Percentiles rank a stretch among this genome's conserved stretches.
phyloP scores from a whole-genome alignment of 1,140 invertebrate genomes.

The Nephila pilipes region DNA sequence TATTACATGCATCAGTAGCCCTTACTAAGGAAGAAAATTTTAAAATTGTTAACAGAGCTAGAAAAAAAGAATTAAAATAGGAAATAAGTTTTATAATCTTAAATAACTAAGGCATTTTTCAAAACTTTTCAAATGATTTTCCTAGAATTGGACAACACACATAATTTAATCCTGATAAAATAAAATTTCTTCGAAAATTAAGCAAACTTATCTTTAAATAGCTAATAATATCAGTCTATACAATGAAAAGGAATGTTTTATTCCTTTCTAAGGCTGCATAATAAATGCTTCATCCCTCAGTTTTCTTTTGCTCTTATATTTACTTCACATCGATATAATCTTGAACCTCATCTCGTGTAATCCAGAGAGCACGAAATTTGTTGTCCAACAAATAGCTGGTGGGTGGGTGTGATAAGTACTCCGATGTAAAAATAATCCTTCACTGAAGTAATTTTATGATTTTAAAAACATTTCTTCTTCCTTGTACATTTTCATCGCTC shows the following conservation, averaged over 20 bases:
- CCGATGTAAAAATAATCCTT: constrained; percentile 45
- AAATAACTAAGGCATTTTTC: too few relatives aligned
- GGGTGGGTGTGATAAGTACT: constrained; percentile 27
- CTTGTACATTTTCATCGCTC: neutral
- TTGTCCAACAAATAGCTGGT: constrained; percentile 2
- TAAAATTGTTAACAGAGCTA: too few relatives aligned
- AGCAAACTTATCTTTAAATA: neutral
- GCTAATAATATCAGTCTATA: neutral
- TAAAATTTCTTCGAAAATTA: too few relatives aligned
- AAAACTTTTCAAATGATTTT: too few relatives aligned
- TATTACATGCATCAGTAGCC: too few relatives aligned
- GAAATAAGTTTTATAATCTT: too few relatives aligned
- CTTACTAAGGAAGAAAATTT: too few relatives aligned
- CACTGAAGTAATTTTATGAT: neutral
- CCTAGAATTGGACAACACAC: too few relatives aligned
- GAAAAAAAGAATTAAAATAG: too few relatives aligned
- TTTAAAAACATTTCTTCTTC: constrained; percentile 19
- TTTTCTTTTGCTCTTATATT: neutral
- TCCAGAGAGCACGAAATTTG: neutral
- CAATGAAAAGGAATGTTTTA: neutral
- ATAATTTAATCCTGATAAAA: too few relatives aligned
- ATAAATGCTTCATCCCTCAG: neutral
- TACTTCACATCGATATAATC: neutral
- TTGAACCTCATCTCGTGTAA: neutral
- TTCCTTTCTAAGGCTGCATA: neutral